Evolutionary conservation across 2,113 vertebrate genomes (phyloP).

Genomic region (Verasper variegatus): DNA sequence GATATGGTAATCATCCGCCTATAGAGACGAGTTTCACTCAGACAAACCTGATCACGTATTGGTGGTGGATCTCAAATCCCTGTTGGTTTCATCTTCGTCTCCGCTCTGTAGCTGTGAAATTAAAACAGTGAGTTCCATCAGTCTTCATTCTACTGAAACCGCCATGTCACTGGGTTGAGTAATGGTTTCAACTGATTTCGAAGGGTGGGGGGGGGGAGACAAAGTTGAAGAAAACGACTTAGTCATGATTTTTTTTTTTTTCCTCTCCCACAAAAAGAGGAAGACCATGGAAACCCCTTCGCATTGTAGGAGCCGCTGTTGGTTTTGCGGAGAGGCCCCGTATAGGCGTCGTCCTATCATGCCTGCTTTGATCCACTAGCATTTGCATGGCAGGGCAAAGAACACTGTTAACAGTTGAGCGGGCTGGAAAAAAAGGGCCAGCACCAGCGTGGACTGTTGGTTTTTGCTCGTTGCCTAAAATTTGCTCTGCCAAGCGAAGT

Average conservation of each 20-base stretch:
- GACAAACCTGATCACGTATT: too few species aligned
- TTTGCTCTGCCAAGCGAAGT: constrained; percentile 78
- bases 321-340: constrained; percentile 78
- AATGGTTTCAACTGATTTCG: constrained; percentile 31
- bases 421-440: constrained; percentile 83
- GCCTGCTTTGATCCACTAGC: constrained; percentile 81
- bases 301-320: constrained; percentile 76
- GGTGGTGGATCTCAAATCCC: background rate
- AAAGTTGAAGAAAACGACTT: constrained; percentile 54
- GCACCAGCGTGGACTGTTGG: constrained; percentile 79
- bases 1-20: too few species aligned
- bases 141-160: constrained; percentile 15
- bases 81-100: too few species aligned
- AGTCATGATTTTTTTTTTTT: constrained; percentile 68
- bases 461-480: constrained; percentile 83
- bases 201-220: background rate
- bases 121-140: background rate
- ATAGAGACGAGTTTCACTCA: too few species aligned
- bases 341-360: constrained; percentile 73
- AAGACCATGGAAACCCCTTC: constrained; percentile 72
- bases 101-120: too few species aligned
- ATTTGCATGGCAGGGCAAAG: constrained; percentile 84
- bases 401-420: constrained; percentile 85
- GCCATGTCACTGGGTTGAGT: constrained; percentile 42
- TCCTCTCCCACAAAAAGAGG: constrained; percentile 71